Base-by-base conservation (phyloP, 1,140 invertebrate species). In the Drosophila busckii region DNA sequence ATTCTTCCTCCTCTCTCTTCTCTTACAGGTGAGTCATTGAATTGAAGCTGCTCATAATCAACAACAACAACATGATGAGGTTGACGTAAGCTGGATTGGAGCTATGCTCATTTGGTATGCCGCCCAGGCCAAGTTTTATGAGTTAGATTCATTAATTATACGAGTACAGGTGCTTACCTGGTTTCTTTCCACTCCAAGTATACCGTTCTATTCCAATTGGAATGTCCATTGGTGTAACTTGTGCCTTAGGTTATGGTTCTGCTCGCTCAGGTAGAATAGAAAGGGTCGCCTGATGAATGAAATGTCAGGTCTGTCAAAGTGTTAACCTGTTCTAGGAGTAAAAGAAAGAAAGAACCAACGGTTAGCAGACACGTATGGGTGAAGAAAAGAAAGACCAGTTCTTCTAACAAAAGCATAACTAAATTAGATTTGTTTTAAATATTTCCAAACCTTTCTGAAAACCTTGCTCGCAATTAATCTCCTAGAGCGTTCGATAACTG, bases 201-300 rank as follows among this genome's bases (percentile, higher is more conserved):
- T 48, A 55, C 62, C 50, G 62, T 65, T 65, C 59, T 55, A 65
- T 65, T 65, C 63, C 29, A 46, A 66, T 66, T 66, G 61, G 61
- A 45, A 3, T 34, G 23, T 56, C 37, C 32, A 19, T 15, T 38
- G 32, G 42, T 34, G 35, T 41, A 15, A n/a, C 7, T 41, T 56
- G 62, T 66, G 62, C 52, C 61, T 65, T 50, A 66, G 61, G 63
- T 66, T 66, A 66, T 66, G 63, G 63, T 66, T 55, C 22, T 34
- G 37, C 13, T 29, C n/a, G 35, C 37, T 35, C 23, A 13, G 16
- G 12, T 16, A 16, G 3, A 34, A 15, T 12, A 9, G 29, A 45
- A 56, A 60, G 35, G 50, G 34, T 44, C 40, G 19, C 7, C 13
- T 28, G 52, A 65, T 56, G 62, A 65, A 65, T 65, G 62, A 65